Evolutionary conservation across 2,888 invertebrate genomes (phyloP), one percentile per base, ranked within the genome.

Genomic region (Bugula neritina): DNA sequence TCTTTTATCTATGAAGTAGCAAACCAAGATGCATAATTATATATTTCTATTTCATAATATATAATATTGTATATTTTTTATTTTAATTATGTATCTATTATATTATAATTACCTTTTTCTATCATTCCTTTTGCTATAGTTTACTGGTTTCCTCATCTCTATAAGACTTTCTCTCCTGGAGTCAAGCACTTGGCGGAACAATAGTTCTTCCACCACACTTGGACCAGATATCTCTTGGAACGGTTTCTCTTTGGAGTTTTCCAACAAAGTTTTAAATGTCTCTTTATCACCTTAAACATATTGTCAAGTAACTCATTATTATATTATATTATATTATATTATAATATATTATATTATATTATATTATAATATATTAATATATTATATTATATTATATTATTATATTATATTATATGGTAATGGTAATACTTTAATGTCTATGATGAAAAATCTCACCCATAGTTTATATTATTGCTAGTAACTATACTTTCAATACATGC

Each of bases 31-130:
- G n/a, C n/a, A n/a, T n/a, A n/a, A n/a, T n/a, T n/a, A n/a, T n/a
- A n/a, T n/a, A n/a, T n/a, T n/a, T n/a, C n/a, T n/a, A n/a, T n/a
- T n/a, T n/a, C n/a, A n/a, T n/a, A n/a, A n/a, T n/a, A n/a, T n/a
- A n/a, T n/a, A n/a, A n/a, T n/a, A n/a, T n/a, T n/a, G n/a, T n/a
- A n/a, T n/a, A n/a, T n/a, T n/a, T n/a, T n/a, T n/a, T n/a, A n/a
- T n/a, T n/a, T n/a, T n/a, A n/a, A n/a, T n/a, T n/a, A n/a, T n/a
- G n/a, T n/a, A n/a, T n/a, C n/a, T n/a, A n/a, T n/a, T n/a, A n/a
- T n/a, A n/a, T n/a, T n/a, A n/a, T n/a, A n/a, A n/a, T n/a, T n/a
- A 63, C 63, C 63, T 31, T 63, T 63, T 63, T 31, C 31, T 63
- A 13, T 63, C 27, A 13, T 10, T 31, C 31, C 34, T 25, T 34